Base-by-base conservation (phyloP, 2,113 vertebrate species). In the Amblyopsis rosae region DNA sequence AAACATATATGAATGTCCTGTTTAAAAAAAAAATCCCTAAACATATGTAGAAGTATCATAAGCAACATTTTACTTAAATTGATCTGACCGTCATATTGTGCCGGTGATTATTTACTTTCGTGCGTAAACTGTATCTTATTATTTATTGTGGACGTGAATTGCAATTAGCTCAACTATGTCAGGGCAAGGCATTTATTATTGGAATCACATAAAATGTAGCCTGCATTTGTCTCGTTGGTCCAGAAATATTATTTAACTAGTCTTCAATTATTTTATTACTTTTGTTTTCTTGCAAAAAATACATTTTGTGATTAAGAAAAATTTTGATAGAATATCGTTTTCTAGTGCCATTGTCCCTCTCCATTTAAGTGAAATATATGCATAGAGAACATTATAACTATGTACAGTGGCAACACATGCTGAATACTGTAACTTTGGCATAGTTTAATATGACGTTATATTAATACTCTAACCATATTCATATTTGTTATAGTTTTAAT, bases 121-220 rank as follows among this genome's bases (percentile, higher is more conserved):
- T 69, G 80, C 76, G 71, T 82, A 82, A 88, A 71, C 51, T 65
- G 67, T 82, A 71, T 79, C 84, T 84, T 79, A 60, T 66, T 67
- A 75, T 51, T 60, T 16, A 19, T 69, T 82, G 84, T 82, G 70
- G 70, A 69, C 65, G 60, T 54, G 49, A 67, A 48, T 72, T 82
- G 69, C 64, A 75, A 77, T 80, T 77, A 62, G 75, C 73, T 56
- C 76, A 70, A 69, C 63, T 79, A 53, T 64, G 64, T 82, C 51
- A 73, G 41, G 67, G 68, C 60, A 77, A 69, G 62, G 17, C 62
- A 59, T 16, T 45, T 62, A 70, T 80, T 64, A 68, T 67, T 49
- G 54, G 46, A n/a, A 68, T 54, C 35, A 54, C 70, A 62, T 12
- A 3, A 32, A 33, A 58, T 4, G 51, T 75, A 72, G 76, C 65